These are phyloP conservation scores for Hymenopus coronatus DNA, from an alignment of 2,888 invertebrate genomes.

Conservation along the genomic window DNA sequence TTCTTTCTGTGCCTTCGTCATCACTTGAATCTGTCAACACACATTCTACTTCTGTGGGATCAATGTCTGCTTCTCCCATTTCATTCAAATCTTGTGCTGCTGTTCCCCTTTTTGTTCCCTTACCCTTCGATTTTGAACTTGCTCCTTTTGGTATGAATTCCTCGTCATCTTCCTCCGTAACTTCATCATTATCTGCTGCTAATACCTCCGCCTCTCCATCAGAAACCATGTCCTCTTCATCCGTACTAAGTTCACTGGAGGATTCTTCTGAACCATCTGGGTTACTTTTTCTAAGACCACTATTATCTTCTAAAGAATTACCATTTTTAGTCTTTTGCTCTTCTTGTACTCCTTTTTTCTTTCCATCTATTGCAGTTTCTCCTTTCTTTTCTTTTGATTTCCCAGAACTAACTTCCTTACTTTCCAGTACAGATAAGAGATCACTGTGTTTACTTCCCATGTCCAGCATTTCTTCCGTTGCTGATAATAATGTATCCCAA, in stretches of 20 bases:
- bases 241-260: constrained; percentile 17
- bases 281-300: not conserved
- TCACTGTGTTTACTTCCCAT: not conserved
- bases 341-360: constrained; percentile 1
- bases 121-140: not conserved
- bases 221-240: constrained; percentile 23
- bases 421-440: not conserved
- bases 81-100: constrained; percentile 5
- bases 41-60: constrained; percentile 50
- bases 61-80: constrained; percentile 29
- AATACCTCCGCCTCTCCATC: constrained; percentile 24
- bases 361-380: not conserved
- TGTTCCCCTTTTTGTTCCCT: not conserved
- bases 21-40: constrained; percentile 50
- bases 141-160: constrained; percentile 14
- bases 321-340: constrained; percentile 15
- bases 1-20: constrained; percentile 40
- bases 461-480: not conserved
- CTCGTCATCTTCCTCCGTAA: constrained; percentile 29
- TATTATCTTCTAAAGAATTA: constrained; percentile 1
- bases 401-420: not conserved
- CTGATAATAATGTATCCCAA: not conserved
- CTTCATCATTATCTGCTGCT: constrained; percentile 26
- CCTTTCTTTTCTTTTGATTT: not conserved
- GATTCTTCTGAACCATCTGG: constrained; percentile 21